A percentile compares a stretch with the other conserved stretches of the same genome.
These are phyloP conservation scores for Penaeus monodon DNA, from an alignment of 2,888 invertebrate species.

Conservation along the genomic window DNA sequence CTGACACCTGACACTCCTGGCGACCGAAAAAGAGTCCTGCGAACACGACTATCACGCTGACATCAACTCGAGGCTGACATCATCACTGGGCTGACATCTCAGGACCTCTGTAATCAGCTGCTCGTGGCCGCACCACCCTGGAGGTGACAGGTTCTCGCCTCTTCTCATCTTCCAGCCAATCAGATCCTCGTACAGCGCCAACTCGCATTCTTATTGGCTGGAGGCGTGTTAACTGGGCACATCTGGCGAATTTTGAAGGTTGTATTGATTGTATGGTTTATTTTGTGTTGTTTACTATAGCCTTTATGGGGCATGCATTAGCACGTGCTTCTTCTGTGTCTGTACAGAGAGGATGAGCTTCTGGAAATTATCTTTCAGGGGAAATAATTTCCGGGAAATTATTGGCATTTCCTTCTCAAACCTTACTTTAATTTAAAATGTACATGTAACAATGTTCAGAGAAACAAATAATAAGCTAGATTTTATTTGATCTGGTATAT, in stretches of 20 bases:
- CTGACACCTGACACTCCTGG: neutral
- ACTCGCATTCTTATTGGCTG: slow-evolving; percentile 1
- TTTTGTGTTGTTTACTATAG: slow-evolving; percentile 25
- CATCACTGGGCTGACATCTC: slow-evolving; percentile 1
- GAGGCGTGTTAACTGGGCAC: neutral
- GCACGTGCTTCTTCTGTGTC: too few species aligned
- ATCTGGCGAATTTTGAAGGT: neutral
- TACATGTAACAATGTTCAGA: too few species aligned
- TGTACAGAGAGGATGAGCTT: too few species aligned
- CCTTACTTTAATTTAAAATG: too few species aligned
- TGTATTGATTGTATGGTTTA: slow-evolving; percentile 35
- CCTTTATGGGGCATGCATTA: too few species aligned
- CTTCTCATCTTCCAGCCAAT: neutral
- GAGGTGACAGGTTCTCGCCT: neutral
- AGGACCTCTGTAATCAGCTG: slow-evolving; percentile 10
- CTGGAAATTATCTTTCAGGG: too few species aligned
- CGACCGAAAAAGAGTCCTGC: neutral
- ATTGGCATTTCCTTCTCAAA: too few species aligned
- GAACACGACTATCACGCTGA: neutral
- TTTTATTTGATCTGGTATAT: too few species aligned
- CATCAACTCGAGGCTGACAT: neutral
- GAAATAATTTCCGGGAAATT: too few species aligned
- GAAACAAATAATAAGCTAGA: too few species aligned
- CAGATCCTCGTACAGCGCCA: neutral
- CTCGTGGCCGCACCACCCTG: neutral